Base-by-base conservation (phyloP, 1,140 invertebrate species). In the Drosophila simulans region DNA sequence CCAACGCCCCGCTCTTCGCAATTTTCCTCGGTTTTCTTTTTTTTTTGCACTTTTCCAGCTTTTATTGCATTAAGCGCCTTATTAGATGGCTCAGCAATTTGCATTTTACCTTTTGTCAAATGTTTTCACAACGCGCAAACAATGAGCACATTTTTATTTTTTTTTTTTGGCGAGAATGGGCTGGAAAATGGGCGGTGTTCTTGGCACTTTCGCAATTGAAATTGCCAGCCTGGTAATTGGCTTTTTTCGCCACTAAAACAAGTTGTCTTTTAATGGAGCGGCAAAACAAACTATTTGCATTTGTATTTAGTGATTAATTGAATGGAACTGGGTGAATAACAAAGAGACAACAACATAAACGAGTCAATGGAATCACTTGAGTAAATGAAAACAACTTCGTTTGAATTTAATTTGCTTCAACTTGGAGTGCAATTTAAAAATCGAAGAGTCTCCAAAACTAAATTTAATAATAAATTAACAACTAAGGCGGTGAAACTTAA, bases 71-170 rank as follows among this genome's bases (percentile, higher is more conserved):
- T 84, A 84, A 84, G 75, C 76, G 76, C 52, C 76, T 83, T 83
- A 84, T 75, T 84, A 84, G 80, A 76, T 84, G 71, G 48, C 75
- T 71, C 64, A 84, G 80, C 80, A 84, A 84, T 83, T 83, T 83
- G 59, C 76, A 75, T 60, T 64, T 64, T 68, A 63, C 49, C 60
- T 83, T 82, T 72, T 76, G 75, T 79, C 80, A 83, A 78, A 69
- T 75, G 63, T 53, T 70, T 70, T 69, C 27, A 55, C 42, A 54
- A 55, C 42, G 40, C 66, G 34, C 5, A 69, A 70, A 69, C 42
- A 68, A 68, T 52, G 27, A 27, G 27, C 20, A 31, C 7, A 31
- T 31, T 10, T 10, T 31, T 2, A 8, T 31, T 31, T 31, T 31
- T 31, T 31, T 31, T 31, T 31, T 25, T 22, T 7, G 13, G 5